Base-by-base conservation (phyloP, 2,113 vertebrate genomes). In the Engystomops pustulosus region DNA sequence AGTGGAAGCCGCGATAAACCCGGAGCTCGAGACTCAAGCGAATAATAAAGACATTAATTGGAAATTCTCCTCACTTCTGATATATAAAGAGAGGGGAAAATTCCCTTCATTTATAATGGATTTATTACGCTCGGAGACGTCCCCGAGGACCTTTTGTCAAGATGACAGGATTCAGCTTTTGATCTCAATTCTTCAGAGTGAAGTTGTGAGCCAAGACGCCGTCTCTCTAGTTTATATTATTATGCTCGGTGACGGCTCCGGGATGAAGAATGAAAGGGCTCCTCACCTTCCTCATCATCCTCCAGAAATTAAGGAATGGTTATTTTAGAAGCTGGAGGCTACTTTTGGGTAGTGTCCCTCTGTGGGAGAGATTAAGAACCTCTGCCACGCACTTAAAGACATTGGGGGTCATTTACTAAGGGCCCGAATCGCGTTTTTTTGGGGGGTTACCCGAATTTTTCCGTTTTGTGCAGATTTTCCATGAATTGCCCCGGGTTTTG, bases 161-260 rank as follows among this genome's bases (percentile, higher is more conserved):
- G 82, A 84, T 84, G 82, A 78, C 82, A 84, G 72, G 53, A 84
- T 69, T 74, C 47, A 23, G n/a, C 36, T 47, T 84, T 84, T 84
- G 82, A 84, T 84, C 72, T 84, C 65, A 36, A n/a, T 67, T 62
- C 38, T 74, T 47, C 70, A 45, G 80, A 41, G n/a, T 81, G 20
- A 71, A 71, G 62, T 55, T 51, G 44, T 10, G 27, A 84, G 34
- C 17, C 1, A 32, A 36, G 72, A 45, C 15, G 14, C 38, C 11
- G 69, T 27, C 23, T 23, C 45, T 53, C 44, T 55, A 55, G 15
- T 78, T 78, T 27, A 32, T 7, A 53, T 51, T 49, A 23, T 41
- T 36, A 10, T 53, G 58, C 30, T 32, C 68, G 65, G 9, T 83
- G 69, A 67, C 38, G 27, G 25, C 47, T 41, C 71, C 58, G 23